Base-by-base conservation (phyloP, 2,113 vertebrate species). In the Saccopteryx leptura region DNA sequence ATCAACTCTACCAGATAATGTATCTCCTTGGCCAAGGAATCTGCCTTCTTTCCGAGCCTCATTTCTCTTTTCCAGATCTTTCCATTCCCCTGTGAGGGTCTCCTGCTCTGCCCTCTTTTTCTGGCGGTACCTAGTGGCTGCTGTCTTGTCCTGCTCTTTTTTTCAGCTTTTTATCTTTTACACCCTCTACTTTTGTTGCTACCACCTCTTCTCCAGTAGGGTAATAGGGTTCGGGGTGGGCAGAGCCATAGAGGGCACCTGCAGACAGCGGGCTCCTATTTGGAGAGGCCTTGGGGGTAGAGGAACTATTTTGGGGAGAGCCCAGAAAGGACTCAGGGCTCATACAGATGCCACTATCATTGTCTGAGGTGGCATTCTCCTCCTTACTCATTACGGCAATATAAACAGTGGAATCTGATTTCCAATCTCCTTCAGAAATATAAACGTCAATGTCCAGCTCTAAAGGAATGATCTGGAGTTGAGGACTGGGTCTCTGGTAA, bases 91-190 rank as follows among this genome's bases (percentile, higher is more conserved):
- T 33, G 94, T 97, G 58, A 99, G 98, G 0, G 95, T 97, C 39
- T 99, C 99, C 96, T 99, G 99, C 79, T 99, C 99, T 0, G 98
- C 98, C 76, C 99, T 98, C 96, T 99, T 99, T 96, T 99, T 99
- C 98, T 99, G 99, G 46, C 99, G 98, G 95, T 99, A 99, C 7
- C 99, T 98, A 0, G 99, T 99, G 68, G 99, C 99, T 61, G 99
- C 99, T 0, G 99, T 99, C 98, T 99, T 99, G 92, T 99, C 99
- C 98, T 99, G 99, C 97, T 99, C 99, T 99, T 98, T 99, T 99
- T 96, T 99, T 99, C 28, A 99, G 61, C 19, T 99, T 99, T 96
- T 99, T 99, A 96, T 99, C 99, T 69, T 99, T 99, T n/a, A 99
- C 99, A 65, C 98, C 98, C 95, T 99, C 99, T 12, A 98, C n/a